A percentile compares a stretch with the other conserved stretches of the same genome.
These are phyloP conservation scores for Odontamblyopus rebecca DNA, from an alignment of 2,797 vertebrate species.

Conservation along the genomic window DNA sequence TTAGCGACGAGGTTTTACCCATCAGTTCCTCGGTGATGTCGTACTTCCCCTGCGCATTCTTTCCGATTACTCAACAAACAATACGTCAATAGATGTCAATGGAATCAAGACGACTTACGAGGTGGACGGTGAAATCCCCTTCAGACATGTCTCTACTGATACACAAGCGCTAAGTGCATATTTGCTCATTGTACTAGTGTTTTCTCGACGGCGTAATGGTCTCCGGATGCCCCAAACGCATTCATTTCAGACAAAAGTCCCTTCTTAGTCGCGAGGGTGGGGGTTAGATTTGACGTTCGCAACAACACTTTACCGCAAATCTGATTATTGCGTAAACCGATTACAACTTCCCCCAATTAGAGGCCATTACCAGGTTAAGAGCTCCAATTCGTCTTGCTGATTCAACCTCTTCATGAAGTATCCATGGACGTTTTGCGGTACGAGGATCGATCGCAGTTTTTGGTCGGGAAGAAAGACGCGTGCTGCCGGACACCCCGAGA, in stretches of 20 bases:
- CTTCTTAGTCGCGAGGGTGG: conserved; percentile 61
- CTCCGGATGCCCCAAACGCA: conserved; percentile 75
- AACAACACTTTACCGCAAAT: conserved; percentile 71
- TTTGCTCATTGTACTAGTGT: conserved; percentile 81
- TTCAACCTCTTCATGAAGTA: conserved; percentile 53
- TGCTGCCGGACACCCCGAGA: conserved; percentile 29
- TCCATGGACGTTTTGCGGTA: conserved; percentile 55
- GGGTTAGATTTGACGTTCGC: conserved; percentile 65
- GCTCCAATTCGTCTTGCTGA: conserved; percentile 69
- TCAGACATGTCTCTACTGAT: conserved; percentile 42
- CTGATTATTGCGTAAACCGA: conserved; percentile 81
- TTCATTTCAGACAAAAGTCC: conserved; percentile 79
- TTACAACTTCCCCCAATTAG: conserved; percentile 79
- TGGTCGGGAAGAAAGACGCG: conserved; percentile 9
- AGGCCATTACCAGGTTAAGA: conserved; percentile 78
- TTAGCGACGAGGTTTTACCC: neutral
- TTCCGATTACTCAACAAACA: conserved; percentile 33
- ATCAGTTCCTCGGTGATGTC: conserved; percentile 20
- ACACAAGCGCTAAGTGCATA: conserved; percentile 81
- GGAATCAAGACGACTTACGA: conserved; percentile 41
- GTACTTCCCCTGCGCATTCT: conserved; percentile 20
- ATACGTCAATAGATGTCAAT: conserved; percentile 29
- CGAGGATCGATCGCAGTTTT: conserved; percentile 56
- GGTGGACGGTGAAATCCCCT: conserved; percentile 34
- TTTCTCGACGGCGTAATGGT: conserved; percentile 81